A percentile compares a stretch with the other conserved stretches of the same genome.
Evolutionary conservation across 64 coral and sea anemone species (phyloP).

Genomic region (Stichodactyla helianthus): DNA sequence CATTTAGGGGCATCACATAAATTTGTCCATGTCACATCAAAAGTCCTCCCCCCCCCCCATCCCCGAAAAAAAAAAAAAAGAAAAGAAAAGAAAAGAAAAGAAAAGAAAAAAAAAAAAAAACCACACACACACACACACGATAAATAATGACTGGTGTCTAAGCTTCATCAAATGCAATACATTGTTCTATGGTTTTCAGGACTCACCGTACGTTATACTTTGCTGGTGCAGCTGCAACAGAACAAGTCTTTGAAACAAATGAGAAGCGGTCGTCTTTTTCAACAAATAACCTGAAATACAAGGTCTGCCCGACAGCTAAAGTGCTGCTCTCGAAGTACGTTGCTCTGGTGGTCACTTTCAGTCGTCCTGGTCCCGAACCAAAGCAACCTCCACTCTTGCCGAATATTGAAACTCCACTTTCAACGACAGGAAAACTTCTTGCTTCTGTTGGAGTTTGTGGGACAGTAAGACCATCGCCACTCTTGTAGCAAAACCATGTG

Average conservation of each 20-base stretch:
- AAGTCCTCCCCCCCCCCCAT: no score
- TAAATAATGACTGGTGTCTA: no score
- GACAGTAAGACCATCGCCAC: neutral
- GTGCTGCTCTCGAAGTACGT: neutral
- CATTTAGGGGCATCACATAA: no score
- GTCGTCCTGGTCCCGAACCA: neutral
- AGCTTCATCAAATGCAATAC: no score
- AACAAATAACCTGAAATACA: neutral
- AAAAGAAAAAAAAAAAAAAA: no score
- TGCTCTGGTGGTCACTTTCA: neutral
- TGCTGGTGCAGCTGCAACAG: neutral
- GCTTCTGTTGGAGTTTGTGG: neutral
- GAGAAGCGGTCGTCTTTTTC: neutral
- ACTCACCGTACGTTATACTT: neutral
- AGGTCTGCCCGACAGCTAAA: neutral
- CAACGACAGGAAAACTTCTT: neutral
- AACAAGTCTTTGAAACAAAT: neutral
- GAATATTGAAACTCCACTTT: neutral
- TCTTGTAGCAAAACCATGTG: neutral
- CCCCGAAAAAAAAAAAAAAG: no score
- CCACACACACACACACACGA: no score
- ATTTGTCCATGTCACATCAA: no score
- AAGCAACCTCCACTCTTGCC: constrained; percentile 1
- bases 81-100: no score
- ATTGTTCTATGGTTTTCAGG: no score